phyloP scores from a whole-genome alignment of 1,140 invertebrate genomes.

The Drosophila jambulina region DNA sequence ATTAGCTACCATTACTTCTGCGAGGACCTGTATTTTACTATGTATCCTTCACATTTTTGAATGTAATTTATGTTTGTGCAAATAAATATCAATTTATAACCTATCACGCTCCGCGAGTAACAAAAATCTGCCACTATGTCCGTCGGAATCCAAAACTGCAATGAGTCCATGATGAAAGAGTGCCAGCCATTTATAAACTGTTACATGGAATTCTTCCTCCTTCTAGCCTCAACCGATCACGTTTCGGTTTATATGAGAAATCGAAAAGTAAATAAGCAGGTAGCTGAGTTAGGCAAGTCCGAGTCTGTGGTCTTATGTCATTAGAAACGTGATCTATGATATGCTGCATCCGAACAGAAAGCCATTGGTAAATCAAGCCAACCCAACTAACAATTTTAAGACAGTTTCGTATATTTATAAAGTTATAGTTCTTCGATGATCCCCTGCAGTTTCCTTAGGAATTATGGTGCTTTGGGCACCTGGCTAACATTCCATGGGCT shows the following conservation, averaged over 20 bases:
- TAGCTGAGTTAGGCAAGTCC: not conserved
- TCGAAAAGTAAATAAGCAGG: not conserved
- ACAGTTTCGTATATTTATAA: too few relatives aligned
- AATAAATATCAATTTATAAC: not conserved
- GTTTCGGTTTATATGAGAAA: constrained; percentile 4
- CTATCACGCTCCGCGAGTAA: not conserved
- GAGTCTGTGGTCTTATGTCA: constrained; percentile 12
- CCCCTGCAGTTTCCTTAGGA: too few relatives aligned
- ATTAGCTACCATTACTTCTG: not conserved
- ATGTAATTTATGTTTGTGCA: not conserved
- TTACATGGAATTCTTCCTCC: not conserved
- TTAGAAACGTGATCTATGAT: constrained; percentile 33
- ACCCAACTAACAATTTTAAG: too few relatives aligned
- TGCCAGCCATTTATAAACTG: not conserved
- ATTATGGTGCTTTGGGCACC: too few relatives aligned
- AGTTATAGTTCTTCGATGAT: too few relatives aligned
- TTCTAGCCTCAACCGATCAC: not conserved
- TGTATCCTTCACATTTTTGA: not conserved
- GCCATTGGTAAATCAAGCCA: too few relatives aligned
- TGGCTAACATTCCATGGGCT: too few relatives aligned
- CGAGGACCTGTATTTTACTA: not conserved
- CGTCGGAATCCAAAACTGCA: not conserved
- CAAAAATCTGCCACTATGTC: too few relatives aligned
- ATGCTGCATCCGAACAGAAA: constrained; percentile 8
- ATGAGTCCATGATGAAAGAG: not conserved